A percentile compares a stretch with the other conserved stretches of the same genome.
These are phyloP conservation scores for Zosterops lateralis DNA, from an alignment of 2,113 vertebrate genomes.

Conservation along the genomic window DNA sequence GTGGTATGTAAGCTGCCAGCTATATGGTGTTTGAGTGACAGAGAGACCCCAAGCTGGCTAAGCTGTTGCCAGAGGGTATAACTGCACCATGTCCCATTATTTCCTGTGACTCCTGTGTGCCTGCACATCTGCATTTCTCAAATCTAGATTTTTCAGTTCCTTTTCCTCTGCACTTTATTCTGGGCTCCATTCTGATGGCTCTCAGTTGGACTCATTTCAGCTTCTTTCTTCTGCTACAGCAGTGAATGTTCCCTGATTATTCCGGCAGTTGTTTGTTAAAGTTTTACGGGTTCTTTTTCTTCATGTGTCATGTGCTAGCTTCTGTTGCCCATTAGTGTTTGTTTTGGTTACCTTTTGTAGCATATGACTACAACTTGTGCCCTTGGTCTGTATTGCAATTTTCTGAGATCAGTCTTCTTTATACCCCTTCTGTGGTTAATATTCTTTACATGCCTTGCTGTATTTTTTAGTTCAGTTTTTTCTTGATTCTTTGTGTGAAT, in stretches of 20 bases:
- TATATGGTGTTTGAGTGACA: background rate
- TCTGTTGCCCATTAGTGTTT: background rate
- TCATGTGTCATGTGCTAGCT: background rate
- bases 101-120: background rate
- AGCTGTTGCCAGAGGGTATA: background rate
- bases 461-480: background rate
- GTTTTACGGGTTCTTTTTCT: background rate
- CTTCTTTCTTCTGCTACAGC: background rate
- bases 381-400: background rate
- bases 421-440: background rate
- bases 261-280: background rate
- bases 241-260: background rate
- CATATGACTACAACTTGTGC: background rate
- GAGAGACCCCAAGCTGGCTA: background rate
- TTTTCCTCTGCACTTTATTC: background rate
- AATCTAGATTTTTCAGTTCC: background rate
- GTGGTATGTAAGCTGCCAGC: background rate
- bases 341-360: constrained; percentile 6
- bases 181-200: background rate
- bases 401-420: background rate
- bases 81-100: rapidly evolving
- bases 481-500: background rate
- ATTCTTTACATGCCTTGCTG: background rate
- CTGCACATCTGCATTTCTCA: background rate
- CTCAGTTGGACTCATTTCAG: background rate